Conservation (phyloP, 1,140 invertebrate species). For the Galleria mellonella region DNA sequence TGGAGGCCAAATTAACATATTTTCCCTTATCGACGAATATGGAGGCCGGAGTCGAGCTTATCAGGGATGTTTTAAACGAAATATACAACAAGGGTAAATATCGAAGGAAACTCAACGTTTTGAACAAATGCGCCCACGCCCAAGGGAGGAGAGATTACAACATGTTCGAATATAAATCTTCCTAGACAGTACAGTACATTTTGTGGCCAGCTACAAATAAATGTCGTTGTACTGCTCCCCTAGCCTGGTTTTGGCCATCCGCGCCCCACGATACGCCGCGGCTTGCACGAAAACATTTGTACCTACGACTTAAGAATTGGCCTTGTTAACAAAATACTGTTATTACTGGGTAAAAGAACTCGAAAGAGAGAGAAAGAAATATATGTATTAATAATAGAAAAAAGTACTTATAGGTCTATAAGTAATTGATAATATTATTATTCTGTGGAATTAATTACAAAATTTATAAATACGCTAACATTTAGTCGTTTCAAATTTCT, state of each 20-base stretch:
- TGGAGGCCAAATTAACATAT: conserved; percentile 63
- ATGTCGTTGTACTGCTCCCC: conserved; percentile 32
- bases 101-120: conserved; percentile 26
- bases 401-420: no score
- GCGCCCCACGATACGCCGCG: conserved; percentile 10
- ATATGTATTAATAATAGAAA: no score
- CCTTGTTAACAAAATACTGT: background rate
- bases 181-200: conserved; percentile 55
- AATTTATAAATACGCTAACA: no score
- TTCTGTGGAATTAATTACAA: no score
- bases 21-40: conserved; percentile 66
- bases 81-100: conserved; percentile 51
- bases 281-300: conserved; percentile 10
- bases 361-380: no score
- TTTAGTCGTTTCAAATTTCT: no score
- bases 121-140: conserved; percentile 63
- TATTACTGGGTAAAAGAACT: no score
- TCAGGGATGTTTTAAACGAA: conserved; percentile 59
- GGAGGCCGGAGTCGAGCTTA: conserved; percentile 48
- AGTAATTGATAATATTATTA: no score
- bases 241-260: conserved; percentile 18
- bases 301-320: background rate
- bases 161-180: conserved; percentile 63
- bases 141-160: conserved; percentile 60
- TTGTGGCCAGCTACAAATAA: conserved; percentile 51